Evolutionary conservation across 2,888 invertebrate genomes (phyloP), one percentile per base, ranked within the genome.

Genomic region (Caenorhabditis imperialis): DNA sequence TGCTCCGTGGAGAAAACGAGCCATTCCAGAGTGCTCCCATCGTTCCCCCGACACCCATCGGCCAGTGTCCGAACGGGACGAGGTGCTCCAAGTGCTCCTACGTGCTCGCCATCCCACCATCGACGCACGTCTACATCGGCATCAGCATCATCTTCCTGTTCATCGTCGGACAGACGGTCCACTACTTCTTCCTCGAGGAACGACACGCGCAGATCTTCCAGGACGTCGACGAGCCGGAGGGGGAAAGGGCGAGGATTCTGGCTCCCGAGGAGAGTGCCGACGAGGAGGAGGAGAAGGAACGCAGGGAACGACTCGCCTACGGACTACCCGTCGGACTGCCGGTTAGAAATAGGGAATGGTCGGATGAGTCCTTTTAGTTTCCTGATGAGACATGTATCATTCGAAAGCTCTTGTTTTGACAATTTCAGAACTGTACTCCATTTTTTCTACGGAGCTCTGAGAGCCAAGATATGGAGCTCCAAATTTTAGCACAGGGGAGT

Each of bases 131-230:
- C 14, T 63, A 55, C 35, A 38, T 54, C 20, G 63, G 54, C 33
- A 38, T 37, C 16, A 30, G 38, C 18, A 47, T 63, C 8, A n/a
- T 63, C 7, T 30, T 61, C 16, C 18, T 10, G 7, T 62, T 62
- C 45, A 27, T 62, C 25, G 4, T 65, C 40, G 65, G 55, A 25
- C 65, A 65, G 25, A 65, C 65, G 2, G 48, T 65, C 20, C 65
- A 65, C 16, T 65, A 65, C 25, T 65, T 65, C 20, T 65, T 42
- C 16, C 18, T 65, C 20, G 65, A 65, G 18, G 65, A 55, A 5
- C 30, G 50, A 33, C 40, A 65, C 18, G 65, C 40, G 14, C 37
- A 42, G 25, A 38, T 51, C 14, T 38, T n/a, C 25, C 27, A 8
- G 23, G 55, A 45, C 20, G 6, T 20, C 4, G 30, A 30, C 4